Evolutionary conservation across 2,888 invertebrate genomes (phyloP).

Genomic region (Diarsia brunnea): DNA sequence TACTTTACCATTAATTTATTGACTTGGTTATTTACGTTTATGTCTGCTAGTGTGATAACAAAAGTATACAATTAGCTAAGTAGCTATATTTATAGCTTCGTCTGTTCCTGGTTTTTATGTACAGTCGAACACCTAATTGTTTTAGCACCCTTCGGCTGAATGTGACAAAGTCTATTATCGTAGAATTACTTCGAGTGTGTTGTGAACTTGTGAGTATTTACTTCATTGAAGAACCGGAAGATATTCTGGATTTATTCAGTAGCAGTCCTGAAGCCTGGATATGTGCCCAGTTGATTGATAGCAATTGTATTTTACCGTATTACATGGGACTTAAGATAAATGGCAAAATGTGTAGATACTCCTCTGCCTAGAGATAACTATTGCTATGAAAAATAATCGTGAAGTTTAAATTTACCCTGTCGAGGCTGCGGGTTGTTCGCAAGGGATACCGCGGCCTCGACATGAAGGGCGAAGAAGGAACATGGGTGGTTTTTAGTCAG

Average conservation of each 20-base stretch:
- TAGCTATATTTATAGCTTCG: not conserved
- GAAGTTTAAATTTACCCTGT: no score
- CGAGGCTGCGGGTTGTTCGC: no score
- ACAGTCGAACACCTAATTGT: not conserved
- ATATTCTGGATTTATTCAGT: no score
- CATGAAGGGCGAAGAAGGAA: no score
- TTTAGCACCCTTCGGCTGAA: not conserved
- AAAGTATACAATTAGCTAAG: constrained; percentile 7
- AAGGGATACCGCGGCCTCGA: no score
- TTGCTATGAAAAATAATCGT: no score
- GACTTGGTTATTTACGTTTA: constrained; percentile 4
- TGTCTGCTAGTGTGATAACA: not conserved
- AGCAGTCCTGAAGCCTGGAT: not conserved
- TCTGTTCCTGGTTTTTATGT: not conserved
- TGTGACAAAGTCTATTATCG: not conserved
- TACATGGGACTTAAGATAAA: not conserved
- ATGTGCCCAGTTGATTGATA: not conserved
- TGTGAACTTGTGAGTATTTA: not conserved
- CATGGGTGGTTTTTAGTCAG: no score
- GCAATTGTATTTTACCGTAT: no score
- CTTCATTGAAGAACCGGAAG: no score
- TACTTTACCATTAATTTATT: not conserved
- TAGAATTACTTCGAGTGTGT: not conserved
- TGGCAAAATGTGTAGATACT: not conserved
- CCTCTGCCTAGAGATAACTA: no score